Evolutionary conservation across 2,797 vertebrate species (phyloP), one percentile per base, ranked within the genome.

Genomic region (Apodemus agrarius): DNA sequence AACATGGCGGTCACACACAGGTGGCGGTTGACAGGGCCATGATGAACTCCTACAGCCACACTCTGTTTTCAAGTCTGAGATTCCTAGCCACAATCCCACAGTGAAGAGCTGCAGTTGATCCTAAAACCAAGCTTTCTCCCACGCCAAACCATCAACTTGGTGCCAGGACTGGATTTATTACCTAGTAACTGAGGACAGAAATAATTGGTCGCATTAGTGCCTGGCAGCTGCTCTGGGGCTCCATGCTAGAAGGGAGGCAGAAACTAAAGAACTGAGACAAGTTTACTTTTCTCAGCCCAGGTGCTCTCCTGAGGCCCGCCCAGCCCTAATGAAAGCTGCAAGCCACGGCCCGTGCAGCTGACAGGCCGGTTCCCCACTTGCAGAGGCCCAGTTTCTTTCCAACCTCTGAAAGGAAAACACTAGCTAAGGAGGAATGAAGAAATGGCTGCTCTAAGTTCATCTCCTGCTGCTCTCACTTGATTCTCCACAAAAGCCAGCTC

Each of bases 131-230:
- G 63, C 10, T 72, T 92, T 96, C 89, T 85, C 78, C 85, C 89
- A 85, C 31, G 81, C 93, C 95, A 97, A 97, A 93, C 72, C 22
- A 46, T 67, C 63, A 34, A 79, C 89, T 80, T 26, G 0, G 69
- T 95, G 95, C 97, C 95, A 96, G 86, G 89, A 67, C 67, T 95
- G 92, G 94, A 98, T 98, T 98, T 97, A 98, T 83, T 96, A 95
- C 93, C 93, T 91, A 95, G 93, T 95, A 91, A 97, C 92, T 95
- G 91, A 98, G 96, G 96, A 98, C 96, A 98, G 97, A 98, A 97
- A 98, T 97, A 97, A 98, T 96, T 98, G 98, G 96, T 95, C 3
- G 1, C 76, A 90, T 98, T 94, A 97, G 89, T 93, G 91, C 87
- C 95, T 97, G 94, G 93, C 89, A 94, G 82, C 49, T 69, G 52